Evolutionary conservation across 2,888 invertebrate genomes (phyloP).

Genomic region (Chrysolina oricalcia): DNA sequence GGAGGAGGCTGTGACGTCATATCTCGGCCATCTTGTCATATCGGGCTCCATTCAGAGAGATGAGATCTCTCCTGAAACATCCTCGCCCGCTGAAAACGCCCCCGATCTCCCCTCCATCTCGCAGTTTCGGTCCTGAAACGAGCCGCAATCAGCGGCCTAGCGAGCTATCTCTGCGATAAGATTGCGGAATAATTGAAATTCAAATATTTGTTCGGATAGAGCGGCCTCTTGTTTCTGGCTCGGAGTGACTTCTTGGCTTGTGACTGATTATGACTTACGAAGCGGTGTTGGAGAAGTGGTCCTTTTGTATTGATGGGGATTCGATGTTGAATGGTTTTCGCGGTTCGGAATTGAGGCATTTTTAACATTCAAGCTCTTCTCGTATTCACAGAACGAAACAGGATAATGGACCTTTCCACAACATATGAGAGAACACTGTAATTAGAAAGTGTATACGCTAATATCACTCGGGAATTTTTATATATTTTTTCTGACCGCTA

Average conservation of each 20-base stretch:
- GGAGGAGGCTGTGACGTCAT: slow-evolving; percentile 71
- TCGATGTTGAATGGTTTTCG: neutral
- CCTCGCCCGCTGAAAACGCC: slow-evolving; percentile 56
- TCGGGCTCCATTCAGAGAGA: slow-evolving; percentile 69
- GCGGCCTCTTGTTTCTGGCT: slow-evolving; percentile 21
- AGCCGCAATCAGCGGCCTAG: slow-evolving; percentile 53
- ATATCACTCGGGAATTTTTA: too few relatives aligned
- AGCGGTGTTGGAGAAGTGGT: neutral
- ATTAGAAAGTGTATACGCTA: too few relatives aligned
- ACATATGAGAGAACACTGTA: too few relatives aligned
- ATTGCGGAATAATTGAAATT: slow-evolving; percentile 60
- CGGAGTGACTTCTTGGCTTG: neutral
- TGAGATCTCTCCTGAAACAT: slow-evolving; percentile 67
- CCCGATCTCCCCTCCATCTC: slow-evolving; percentile 49
- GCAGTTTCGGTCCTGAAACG: slow-evolving; percentile 47
- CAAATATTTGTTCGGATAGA: slow-evolving; percentile 50
- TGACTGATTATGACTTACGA: neutral
- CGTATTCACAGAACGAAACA: too few relatives aligned
- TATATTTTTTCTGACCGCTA: too few relatives aligned
- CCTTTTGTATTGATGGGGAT: neutral
- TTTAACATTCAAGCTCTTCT: too few relatives aligned
- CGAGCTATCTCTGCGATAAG: slow-evolving; percentile 59
- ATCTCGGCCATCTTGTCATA: slow-evolving; percentile 74
- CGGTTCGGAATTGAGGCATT: neutral
- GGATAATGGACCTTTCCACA: too few relatives aligned